phyloP scores from a whole-genome alignment of 37 sponge, comb jelly and placozoan genomes.

The Geodia barretti region DNA sequence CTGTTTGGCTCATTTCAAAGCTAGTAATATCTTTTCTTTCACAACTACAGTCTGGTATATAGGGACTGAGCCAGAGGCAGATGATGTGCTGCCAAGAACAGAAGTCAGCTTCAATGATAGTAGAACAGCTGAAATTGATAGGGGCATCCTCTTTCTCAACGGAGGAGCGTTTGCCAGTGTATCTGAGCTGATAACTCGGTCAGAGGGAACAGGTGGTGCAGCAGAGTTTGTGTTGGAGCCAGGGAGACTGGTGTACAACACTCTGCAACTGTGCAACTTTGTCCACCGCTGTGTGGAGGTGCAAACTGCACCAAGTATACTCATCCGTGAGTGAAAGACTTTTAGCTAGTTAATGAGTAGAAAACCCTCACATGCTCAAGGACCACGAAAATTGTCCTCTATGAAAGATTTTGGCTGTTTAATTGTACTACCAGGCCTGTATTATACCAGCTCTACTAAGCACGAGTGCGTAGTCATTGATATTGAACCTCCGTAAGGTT shows the following conservation, averaged over 20 bases:
- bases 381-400: too few species aligned
- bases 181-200: slow-evolving; percentile 73
- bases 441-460: too few species aligned
- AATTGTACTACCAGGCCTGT: too few species aligned
- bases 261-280: slow-evolving; percentile 78
- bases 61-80: slow-evolving; percentile 35
- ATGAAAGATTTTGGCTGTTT: too few species aligned
- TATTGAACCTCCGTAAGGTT: too few species aligned
- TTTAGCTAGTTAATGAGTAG: too few species aligned
- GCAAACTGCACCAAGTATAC: slow-evolving; percentile 35
- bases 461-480: too few species aligned
- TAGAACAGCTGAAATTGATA: slow-evolving; percentile 38
- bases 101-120: slow-evolving; percentile 43
- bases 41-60: slow-evolving; percentile 71
- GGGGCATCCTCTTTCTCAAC: slow-evolving; percentile 48
- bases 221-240: slow-evolving; percentile 68
- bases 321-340: slow-evolving; percentile 73
- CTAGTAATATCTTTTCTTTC: neutral
- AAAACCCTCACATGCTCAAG: too few species aligned
- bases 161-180: slow-evolving; percentile 48
- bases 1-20: neutral
- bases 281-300: slow-evolving; percentile 62
- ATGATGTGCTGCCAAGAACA: slow-evolving; percentile 69
- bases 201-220: slow-evolving; percentile 50
- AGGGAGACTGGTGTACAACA: slow-evolving; percentile 72